Evolutionary conservation across 2,888 invertebrate species (phyloP), one percentile per base, ranked within the genome.

Genomic region (Baronia brevicornis): DNA sequence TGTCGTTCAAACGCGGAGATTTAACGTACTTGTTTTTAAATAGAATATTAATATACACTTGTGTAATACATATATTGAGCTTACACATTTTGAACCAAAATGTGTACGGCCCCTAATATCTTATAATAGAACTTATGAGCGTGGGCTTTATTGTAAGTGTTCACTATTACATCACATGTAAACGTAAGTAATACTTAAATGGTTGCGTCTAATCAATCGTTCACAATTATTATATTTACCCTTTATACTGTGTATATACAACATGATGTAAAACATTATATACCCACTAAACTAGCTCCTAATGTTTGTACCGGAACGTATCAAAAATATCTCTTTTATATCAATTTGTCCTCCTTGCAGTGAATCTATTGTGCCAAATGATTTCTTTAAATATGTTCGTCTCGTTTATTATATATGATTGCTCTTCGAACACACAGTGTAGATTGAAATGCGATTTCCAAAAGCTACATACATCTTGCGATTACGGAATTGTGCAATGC

Each of bases 201-300:
- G 36, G 32, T 30, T 27, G 17, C 9, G 12, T 34, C 22, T 37
- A 27, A 22, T 20, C 22, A 26, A 22, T 37, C 27, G 26, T 39
- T 28, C 33, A 34, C 46, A 15, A 28, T 28, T 18, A 13, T 18
- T 15, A 8, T 14, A 5, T 28, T 19, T 34, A 30, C 28, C 15
- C 33, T 34, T 36, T 40, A 37, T 38, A 41, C 33, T 43, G 32
- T 43, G 39, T 30, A 34, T 38, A 38, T 23, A 27, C 17, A 17
- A 4, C 17, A 6, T 17, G 4, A 17, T 5, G 4, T 17, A 17
- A 5, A n/a, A n/a, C n/a, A n/a, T n/a, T n/a, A n/a, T n/a, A n/a
- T n/a, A n/a, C n/a, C n/a, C n/a, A n/a, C n/a, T n/a, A n/a, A n/a
- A n/a, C n/a, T n/a, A 17, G 18, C 19, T 17, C 18, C 19, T 27